Evolutionary conservation across 2,888 invertebrate genomes (phyloP).

Genomic region (Nipponacmea schrenckii): DNA sequence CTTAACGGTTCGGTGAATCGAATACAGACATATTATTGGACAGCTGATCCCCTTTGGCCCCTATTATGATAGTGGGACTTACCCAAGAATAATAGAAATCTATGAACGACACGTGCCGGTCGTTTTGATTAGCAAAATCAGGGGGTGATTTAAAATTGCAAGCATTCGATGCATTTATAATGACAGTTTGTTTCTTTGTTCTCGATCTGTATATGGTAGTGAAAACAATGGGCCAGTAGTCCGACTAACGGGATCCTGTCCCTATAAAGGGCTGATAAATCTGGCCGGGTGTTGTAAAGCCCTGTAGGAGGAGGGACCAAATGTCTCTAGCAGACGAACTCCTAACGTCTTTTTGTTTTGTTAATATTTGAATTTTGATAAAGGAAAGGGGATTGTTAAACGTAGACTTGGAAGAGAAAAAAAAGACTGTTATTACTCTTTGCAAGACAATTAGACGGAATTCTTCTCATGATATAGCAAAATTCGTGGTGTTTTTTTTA

Average conservation of each 20-base stretch:
- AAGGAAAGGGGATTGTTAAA: no score
- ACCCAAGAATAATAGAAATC: constrained; percentile 24
- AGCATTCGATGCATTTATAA: no score
- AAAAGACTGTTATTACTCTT: no score
- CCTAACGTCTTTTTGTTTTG: no score
- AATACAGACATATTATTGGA: no score
- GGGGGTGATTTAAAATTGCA: not conserved
- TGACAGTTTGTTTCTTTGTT: not conserved
- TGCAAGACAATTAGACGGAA: no score
- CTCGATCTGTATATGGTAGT: constrained; percentile 13
- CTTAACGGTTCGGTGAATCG: constrained; percentile 3
- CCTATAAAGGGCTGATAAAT: constrained; percentile 6
- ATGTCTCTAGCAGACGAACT: not conserved
- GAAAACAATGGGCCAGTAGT: constrained; percentile 11
- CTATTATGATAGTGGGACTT: constrained; percentile 10
- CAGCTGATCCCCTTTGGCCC: not conserved
- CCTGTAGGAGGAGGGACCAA: not conserved
- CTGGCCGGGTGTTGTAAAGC: not conserved
- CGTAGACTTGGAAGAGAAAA: no score
- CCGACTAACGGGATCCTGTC: not conserved
- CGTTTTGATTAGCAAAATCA: constrained; percentile 5
- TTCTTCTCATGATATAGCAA: no score
- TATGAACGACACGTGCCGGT: constrained; percentile 31
- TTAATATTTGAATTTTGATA: no score
- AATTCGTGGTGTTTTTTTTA: no score